Evolutionary conservation across 2,888 invertebrate species (phyloP), one percentile per base, ranked within the genome.

Genomic region (Cerceris ruficornis): DNA sequence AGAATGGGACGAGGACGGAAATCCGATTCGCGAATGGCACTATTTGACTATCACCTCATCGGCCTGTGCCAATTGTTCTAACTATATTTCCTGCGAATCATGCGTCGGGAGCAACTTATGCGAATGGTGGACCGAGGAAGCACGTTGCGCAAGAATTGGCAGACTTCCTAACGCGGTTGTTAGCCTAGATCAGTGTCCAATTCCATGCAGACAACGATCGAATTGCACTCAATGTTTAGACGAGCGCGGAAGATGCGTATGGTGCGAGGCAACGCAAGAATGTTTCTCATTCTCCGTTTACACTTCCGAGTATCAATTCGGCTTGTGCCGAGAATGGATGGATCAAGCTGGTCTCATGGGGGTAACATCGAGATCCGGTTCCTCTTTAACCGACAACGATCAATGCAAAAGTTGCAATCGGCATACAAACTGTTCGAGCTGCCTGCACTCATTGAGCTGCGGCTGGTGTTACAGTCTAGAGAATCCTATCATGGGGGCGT

Each of bases 231-330:
- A 95, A 68, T 98, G 98, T 90, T 93, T 98, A 65, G 96, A 96
- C 87, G 96, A 97, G 88, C 95, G 95, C 61, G 97, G 97, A 39
- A 95, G 98, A 75, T 98, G 98, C 92, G 98, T 98, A 0, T 98
- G 98, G 98, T 98, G 98, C 92, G 97, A 98, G 90, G 97, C 98
- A 39, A 97, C 97, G 0, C 95, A 96, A 77, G 97, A 97, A 89
- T 98, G 98, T 92, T 98, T 98, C 91, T 97, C 98, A 82, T 98
- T 98, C 92, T 97, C 98, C n/a, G 97, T 98, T 0, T 98, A 98
- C 92, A 98, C 98, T 7, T 97, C 98, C 84, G 97, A 98, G 89
- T 98, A 97, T 92, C 97, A 98, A 90, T 98, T 98, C 92, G 98
- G 98, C 0, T 94, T 97, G 89, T 98, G 98, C 89, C 95, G 97